phyloP scores from a whole-genome alignment of 2,888 invertebrate species.

The Caradrina kadenii region DNA sequence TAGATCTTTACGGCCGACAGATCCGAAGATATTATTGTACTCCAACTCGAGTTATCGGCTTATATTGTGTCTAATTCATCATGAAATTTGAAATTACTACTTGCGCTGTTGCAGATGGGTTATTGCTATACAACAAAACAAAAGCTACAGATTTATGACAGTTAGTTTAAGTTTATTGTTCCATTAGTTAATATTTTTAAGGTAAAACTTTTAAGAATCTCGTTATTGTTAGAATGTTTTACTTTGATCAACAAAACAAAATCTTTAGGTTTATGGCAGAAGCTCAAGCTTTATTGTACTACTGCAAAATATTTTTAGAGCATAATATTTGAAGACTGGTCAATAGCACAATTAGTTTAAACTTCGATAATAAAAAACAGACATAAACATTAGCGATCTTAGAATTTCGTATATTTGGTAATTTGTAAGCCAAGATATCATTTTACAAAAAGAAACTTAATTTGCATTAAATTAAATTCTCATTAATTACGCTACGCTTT shows the following conservation, averaged over 20 bases:
- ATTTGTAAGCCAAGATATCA: conserved; percentile 32
- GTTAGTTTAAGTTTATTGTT: conserved; percentile 28
- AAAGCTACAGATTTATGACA: conserved; percentile 25
- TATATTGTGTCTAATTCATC: conserved; percentile 29
- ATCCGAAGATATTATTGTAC: conserved; percentile 31
- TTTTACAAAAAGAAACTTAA: conserved; percentile 31
- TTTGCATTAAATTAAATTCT: conserved; percentile 30
- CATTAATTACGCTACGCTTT: conserved; percentile 30
- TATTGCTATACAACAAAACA: conserved; percentile 25
- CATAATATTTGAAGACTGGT: conserved; percentile 28
- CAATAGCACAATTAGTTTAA: conserved; percentile 32
- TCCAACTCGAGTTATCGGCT: conserved; percentile 31
- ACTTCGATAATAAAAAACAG: conserved; percentile 30
- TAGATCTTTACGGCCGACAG: conserved; percentile 29
- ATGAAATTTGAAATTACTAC: conserved; percentile 30
- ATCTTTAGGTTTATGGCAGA: conserved; percentile 34
- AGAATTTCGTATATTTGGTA: conserved; percentile 31
- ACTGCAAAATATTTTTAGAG: conserved; percentile 29
- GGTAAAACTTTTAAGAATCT: conserved; percentile 30
- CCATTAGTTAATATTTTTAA: conserved; percentile 29
- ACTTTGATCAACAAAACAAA: conserved; percentile 32
- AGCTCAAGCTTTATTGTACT: conserved; percentile 34
- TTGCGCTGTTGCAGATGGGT: conserved; percentile 29
- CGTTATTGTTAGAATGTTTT: conserved; percentile 32
- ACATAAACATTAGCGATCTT: conserved; percentile 34